phyloP scores from a whole-genome alignment of 2,888 invertebrate species.

The Eupithecia tripunctaria region DNA sequence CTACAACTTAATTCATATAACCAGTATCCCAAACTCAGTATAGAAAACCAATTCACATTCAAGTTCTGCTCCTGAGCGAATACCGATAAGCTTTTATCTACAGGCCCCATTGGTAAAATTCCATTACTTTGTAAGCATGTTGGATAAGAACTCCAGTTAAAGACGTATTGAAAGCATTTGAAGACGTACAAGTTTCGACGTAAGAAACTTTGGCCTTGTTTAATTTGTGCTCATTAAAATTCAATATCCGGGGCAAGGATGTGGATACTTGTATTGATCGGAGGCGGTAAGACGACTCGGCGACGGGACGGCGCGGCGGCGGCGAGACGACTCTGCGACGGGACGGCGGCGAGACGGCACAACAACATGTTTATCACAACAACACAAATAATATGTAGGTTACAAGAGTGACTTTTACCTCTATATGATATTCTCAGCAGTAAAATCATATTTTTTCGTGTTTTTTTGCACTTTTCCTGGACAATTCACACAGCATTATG shows the following conservation, averaged over 20 bases:
- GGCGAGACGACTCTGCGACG: slow-evolving; percentile 51
- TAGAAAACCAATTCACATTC: slow-evolving; percentile 5
- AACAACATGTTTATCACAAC: slow-evolving; percentile 22
- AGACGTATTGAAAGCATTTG: slow-evolving; percentile 61
- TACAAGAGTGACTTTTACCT: too few species aligned
- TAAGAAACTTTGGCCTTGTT: slow-evolving; percentile 54
- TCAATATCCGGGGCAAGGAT: slow-evolving; percentile 54
- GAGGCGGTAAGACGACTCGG: slow-evolving; percentile 51
- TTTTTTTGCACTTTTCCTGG: neutral
- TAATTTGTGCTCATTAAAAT: slow-evolving; percentile 71
- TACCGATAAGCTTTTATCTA: slow-evolving; percentile 10
- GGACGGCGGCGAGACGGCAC: slow-evolving; percentile 36
- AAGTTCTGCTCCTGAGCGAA: slow-evolving; percentile 5
- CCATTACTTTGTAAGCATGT: slow-evolving; percentile 57
- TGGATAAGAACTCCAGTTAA: slow-evolving; percentile 59
- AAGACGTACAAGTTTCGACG: slow-evolving; percentile 52
- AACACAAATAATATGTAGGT: neutral
- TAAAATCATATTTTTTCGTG: neutral
- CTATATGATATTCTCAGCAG: neutral
- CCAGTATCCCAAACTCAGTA: neutral
- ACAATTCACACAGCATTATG: too few species aligned
- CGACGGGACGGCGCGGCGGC: slow-evolving; percentile 41
- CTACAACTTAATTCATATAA: neutral
- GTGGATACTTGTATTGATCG: slow-evolving; percentile 58
- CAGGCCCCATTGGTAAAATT: slow-evolving; percentile 53